Conservation (phyloP, 1,140 invertebrate genomes). For the Scaptomyza hsui region DNA sequence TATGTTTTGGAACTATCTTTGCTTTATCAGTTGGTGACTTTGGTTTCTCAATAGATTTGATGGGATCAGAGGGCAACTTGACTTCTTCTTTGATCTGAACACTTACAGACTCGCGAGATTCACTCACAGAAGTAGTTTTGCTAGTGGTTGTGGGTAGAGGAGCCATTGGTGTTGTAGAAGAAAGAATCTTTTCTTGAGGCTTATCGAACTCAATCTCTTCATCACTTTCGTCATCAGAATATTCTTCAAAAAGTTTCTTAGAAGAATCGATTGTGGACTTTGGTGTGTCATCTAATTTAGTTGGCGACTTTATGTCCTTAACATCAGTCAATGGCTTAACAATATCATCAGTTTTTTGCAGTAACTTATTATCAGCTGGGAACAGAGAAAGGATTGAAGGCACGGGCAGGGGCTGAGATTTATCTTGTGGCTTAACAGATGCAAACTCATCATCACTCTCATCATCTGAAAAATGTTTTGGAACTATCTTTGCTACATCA, state of each 20-base stretch:
- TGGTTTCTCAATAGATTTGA: too few species aligned
- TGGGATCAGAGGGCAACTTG: too few species aligned
- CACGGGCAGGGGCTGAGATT: background rate
- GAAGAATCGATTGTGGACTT: conserved; percentile 21
- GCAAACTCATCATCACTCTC: conserved; percentile 21
- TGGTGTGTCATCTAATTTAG: conserved; percentile 24
- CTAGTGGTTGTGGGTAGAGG: background rate
- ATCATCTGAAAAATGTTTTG: conserved; percentile 15
- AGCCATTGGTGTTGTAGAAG: background rate
- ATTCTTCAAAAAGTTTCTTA: conserved; percentile 8
- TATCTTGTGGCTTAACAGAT: conserved; percentile 6
- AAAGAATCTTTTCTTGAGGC: conserved; percentile 11
- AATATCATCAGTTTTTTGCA: conserved; percentile 8
- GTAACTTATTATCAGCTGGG: background rate
- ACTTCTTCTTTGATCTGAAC: too few species aligned
- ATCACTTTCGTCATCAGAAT: conserved; percentile 35
- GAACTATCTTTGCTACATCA: conserved; percentile 11
- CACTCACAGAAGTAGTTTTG: background rate
- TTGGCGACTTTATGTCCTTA: conserved; percentile 1
- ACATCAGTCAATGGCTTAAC: background rate
- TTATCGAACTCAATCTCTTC: conserved; percentile 23
- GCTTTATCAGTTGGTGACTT: too few species aligned
- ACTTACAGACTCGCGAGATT: too few species aligned
- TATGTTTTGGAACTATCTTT: too few species aligned
- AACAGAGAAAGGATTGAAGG: background rate